Evolutionary conservation across 2,797 vertebrate genomes (phyloP), one percentile per base, ranked within the genome.

Genomic region (Menidia menidia): DNA sequence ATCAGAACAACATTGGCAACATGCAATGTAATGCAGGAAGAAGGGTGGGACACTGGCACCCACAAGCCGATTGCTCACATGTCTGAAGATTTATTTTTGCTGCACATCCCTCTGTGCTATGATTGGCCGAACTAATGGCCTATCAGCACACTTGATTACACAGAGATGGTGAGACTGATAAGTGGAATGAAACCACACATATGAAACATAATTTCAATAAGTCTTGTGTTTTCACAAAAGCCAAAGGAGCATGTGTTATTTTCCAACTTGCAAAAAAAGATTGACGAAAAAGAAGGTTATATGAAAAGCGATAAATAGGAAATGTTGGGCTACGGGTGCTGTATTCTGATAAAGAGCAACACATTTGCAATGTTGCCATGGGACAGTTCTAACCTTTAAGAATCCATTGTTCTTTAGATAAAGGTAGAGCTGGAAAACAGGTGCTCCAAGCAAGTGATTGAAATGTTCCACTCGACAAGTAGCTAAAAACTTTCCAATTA

Each of bases 51-150:
- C 54, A 35, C 31, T 11, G 30, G 1, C 1, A 0, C 50, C 72
- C 68, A 45, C 53, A 12, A 65, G 30, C 54, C 82, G 65, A 79
- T 71, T 66, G 68, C 68, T 81, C 80, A 78, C 69, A 80, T 58
- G 74, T 52, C 31, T 80, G 75, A 77, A 83, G 76, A 87, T 87
- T 84, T 30, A 80, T 86, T 82, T 77, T 62, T 54, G 72, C 78
- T 73, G 73, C 80, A 63, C 71, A 61, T 69, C 60, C 57, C 59
- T 35, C 31, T 0, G 4, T 48, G 57, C 54, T 0, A 4, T 73
- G 73, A 86, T 85, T 75, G 78, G 81, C 71, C 76, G 39, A 82
- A 82, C 83, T 83, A 86, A 87, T 84, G 73, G 71, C 73, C 83
- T 81, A 74, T 82, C 56, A 81, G 69, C 43, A 71, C 71, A 59